These are phyloP conservation scores for Centropus bengalensis DNA, from an alignment of 2,113 vertebrate species.

Conservation along the genomic window DNA sequence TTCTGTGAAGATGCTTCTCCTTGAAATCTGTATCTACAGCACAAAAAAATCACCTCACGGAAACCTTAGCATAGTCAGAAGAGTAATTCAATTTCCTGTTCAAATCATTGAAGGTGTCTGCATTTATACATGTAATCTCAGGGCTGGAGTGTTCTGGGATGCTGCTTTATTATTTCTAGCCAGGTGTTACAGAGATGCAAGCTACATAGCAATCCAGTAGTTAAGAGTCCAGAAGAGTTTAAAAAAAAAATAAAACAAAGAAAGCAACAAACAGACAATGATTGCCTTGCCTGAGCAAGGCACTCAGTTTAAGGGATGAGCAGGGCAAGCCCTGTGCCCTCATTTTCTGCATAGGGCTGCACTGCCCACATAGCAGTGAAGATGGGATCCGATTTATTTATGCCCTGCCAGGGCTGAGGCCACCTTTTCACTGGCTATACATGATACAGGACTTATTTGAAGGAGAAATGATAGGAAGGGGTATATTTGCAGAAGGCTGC, in stretches of 20 bases:
- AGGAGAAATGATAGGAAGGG: neutral
- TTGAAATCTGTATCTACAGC: rapidly evolving
- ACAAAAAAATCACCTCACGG: neutral
- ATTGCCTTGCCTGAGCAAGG: too few species aligned
- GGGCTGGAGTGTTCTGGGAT: neutral
- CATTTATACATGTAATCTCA: rapidly evolving
- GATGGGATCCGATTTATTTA: too few species aligned
- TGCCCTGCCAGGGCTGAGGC: neutral
- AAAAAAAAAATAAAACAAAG: neutral
- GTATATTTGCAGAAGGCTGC: neutral
- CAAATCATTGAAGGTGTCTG: rapidly evolving
- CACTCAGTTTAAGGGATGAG: neutral
- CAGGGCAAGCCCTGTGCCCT: neutral
- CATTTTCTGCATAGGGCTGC: neutral
- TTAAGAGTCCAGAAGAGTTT: neutral
- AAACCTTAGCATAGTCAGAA: rapidly evolving
- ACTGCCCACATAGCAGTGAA: rapidly evolving
- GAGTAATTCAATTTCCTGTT: too few species aligned
- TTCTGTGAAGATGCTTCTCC: neutral
- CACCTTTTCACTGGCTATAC: neutral
- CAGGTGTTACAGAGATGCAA: neutral
- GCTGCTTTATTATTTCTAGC: neutral
- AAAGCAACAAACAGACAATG: neutral
- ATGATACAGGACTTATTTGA: neutral
- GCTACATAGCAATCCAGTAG: too few species aligned